Percentiles rank a stretch among this genome's conserved stretches.
These are phyloP conservation scores for Cephalopterus ornatus DNA, from an alignment of 2,113 vertebrate species.

Conservation along the genomic window DNA sequence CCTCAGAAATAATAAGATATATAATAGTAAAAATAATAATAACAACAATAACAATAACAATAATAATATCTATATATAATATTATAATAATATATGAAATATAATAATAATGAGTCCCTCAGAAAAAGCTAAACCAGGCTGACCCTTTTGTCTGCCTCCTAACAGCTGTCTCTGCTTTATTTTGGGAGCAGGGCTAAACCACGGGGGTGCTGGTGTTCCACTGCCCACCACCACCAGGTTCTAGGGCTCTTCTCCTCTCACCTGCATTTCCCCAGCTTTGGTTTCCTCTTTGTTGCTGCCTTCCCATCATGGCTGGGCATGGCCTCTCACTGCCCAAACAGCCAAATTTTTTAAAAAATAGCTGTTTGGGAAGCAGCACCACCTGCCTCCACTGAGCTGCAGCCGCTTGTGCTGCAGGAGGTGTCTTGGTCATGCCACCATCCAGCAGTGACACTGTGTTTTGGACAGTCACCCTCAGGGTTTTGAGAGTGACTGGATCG, in stretches of 20 bases:
- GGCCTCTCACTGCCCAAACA: neutral
- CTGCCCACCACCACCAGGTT: neutral
- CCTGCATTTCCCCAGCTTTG: neutral
- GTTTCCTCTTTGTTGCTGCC: neutral
- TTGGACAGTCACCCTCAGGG: neutral
- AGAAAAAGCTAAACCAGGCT: neutral
- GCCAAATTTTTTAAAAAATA: rapidly evolving
- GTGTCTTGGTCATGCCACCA: neutral
- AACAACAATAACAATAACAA: too few relatives aligned
- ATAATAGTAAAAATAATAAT: too few relatives aligned
- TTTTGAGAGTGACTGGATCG: neutral
- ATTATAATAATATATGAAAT: too few relatives aligned
- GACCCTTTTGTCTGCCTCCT: neutral
- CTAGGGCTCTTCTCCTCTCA: neutral
- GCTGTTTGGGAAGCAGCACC: neutral
- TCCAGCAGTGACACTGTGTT: neutral
- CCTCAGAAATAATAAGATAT: too few relatives aligned
- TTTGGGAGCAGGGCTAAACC: neutral
- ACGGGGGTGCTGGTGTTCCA: neutral
- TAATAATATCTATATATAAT: too few relatives aligned
- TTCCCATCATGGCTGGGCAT: neutral
- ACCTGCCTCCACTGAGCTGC: neutral
- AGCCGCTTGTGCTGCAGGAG: neutral
- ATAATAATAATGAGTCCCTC: too few relatives aligned
- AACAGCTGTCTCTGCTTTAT: neutral